Conservation (phyloP, 2,113 vertebrate species). For the Tricholaema leucomelas region DNA sequence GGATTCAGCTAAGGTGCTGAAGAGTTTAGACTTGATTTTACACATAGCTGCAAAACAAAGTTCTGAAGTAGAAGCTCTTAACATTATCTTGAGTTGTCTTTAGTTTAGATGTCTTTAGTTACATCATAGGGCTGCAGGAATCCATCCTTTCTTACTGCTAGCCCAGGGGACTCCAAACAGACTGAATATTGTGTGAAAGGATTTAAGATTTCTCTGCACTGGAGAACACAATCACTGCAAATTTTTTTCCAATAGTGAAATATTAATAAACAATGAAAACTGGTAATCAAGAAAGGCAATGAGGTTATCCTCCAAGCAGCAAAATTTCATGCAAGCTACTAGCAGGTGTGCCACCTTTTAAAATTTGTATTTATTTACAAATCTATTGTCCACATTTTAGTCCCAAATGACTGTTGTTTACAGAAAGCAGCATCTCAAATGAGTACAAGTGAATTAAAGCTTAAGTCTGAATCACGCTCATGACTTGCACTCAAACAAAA, state of each 20-base stretch:
- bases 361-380: neutral
- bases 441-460: neutral
- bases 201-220: neutral
- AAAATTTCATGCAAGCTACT: neutral
- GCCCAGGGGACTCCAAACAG: neutral
- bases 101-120: neutral
- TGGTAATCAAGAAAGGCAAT: neutral
- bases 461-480: constrained; percentile 5
- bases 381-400: neutral
- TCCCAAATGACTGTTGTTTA: neutral
- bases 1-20: neutral
- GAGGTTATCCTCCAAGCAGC: neutral
- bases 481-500: neutral
- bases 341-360: neutral
- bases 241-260: neutral
- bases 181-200: neutral
- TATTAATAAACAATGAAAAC: neutral
- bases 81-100: neutral
- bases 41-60: neutral
- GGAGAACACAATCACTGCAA: neutral
- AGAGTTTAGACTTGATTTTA: neutral
- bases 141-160: neutral
- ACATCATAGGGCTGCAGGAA: neutral
- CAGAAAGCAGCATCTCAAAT: neutral
- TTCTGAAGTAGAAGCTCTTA: neutral